Base-by-base conservation (phyloP, 2,797 vertebrate genomes). In the Parotocinclus haroldoi region DNA sequence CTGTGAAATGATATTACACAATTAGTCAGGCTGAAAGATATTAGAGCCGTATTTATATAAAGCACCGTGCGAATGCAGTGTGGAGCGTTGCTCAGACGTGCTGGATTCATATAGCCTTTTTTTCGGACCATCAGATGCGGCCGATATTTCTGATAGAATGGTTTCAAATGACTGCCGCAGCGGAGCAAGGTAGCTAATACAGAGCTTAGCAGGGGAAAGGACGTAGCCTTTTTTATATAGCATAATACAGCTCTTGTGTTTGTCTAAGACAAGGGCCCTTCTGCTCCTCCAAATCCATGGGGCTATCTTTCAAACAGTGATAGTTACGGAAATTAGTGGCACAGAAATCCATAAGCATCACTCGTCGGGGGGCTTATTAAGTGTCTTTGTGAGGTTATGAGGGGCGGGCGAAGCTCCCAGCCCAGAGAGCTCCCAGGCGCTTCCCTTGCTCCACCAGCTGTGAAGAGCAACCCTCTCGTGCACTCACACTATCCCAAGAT, bases 271-370 rank as follows among this genome's bases (percentile, higher is more conserved):
- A 73, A 75, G 66, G 85, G 88, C 87, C 91, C 83, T 90, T 86
- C 86, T 87, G 87, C 85, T 81, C 85, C 88, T 86, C 72, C 90
- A 92, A 92, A 94, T 95, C 93, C 92, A 86, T 78, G 78, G 72
- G 87, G 95, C 93, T 91, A 87, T 96, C 95, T 97, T 94, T 97
- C 95, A 98, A 88, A 91, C 94, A 89, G 91, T 90, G 91, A 95
- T 95, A 93, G 95, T 96, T 95, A 96, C 90, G 93, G 95, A 98
- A 98, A 97, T 96, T 94, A 96, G 94, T 84, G 51, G 92, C 83
- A 86, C 93, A 95, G 93, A 97, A 96, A 98, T 91, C 92, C 93
- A 86, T 86, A 86, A 93, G 87, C 88, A 85, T 99, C 96, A 92
- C 83, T 99, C 96, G 92, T 91, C 96, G 8, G 83, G 84, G 84